Base-by-base conservation (phyloP, 1,140 invertebrate species). In the Chrysopa pallens region DNA sequence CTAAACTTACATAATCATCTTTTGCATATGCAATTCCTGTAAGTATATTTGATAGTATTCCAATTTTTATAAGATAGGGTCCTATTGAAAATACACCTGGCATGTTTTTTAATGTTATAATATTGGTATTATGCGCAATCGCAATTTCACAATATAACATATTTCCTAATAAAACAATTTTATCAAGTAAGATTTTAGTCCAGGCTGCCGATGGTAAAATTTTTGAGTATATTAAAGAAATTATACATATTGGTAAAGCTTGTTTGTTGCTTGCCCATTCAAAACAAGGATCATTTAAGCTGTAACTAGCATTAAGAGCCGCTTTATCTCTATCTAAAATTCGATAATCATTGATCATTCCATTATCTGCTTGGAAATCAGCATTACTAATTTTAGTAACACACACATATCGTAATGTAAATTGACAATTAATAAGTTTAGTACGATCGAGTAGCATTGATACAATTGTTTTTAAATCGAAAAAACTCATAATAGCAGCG, bases 161-260 rank as follows among this genome's bases (percentile, higher is more conserved):
- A 40, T 64, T 69, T 0, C 66, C 68, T 28, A 70, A 54, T 5
- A 66, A 60, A 49, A 70, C 53, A 36, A 71, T 61, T 55, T 71
- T 70, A 42, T 71, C 67, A 7, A 71, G 36, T 0, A 66, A 69
- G 40, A 62, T 68, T 3, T 59, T 62, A 46, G 64, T 62, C 69
- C 69, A 71, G 1, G 63, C 64, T 42, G 63, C 67, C 0, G 69
- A 64, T 6, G 65, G 67, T 1, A 67, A 67, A 42, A 71, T 68
- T 52, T 66, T 62, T 0, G 67, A 63, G 46, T 70, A 71, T 0
- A 65, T 67, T 61, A 71, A 59, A 38, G 64, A 63, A 12, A 62
- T 57, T 6, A 66, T 51, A 0, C 62, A 59, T 45, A 69, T 65
- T 5, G 67, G 50, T 27, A 70, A 50, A 0, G 66, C 61, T 52